Conservation (phyloP, 2,797 vertebrate species). For the Acrossocheilus fasciatus region DNA sequence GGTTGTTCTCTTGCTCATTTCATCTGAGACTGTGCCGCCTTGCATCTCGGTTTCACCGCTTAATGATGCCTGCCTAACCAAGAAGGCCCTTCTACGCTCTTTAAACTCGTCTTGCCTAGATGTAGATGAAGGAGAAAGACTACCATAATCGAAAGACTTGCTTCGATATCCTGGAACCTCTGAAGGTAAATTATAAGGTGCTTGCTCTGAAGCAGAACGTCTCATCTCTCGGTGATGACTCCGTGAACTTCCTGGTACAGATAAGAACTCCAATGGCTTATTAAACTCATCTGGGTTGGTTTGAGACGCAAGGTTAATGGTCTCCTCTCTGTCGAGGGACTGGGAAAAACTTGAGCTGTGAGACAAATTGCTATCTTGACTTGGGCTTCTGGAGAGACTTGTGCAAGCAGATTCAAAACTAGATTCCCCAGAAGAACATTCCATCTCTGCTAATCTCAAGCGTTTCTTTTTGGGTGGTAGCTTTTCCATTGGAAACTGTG, state of each 20-base stretch:
- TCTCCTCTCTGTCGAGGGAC: conserved; percentile 94
- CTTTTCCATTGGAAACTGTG: conserved; percentile 97
- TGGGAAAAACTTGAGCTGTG: conserved; percentile 96
- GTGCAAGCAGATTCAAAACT: conserved; percentile 99
- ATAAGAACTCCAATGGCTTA: conserved; percentile 92
- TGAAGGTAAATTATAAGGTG: conserved; percentile 89
- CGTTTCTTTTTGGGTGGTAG: conserved; percentile 99
- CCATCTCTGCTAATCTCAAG: conserved; percentile 93
- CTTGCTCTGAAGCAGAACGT: conserved; percentile 97
- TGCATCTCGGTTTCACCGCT: conserved; percentile 91
- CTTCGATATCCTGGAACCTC: conserved; percentile 94
- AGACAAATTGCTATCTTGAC: conserved; percentile 98
- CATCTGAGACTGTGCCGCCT: conserved; percentile 74
- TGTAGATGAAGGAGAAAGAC: conserved; percentile 85
- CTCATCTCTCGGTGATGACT: conserved; percentile 98
- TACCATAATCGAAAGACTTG: conserved; percentile 98
- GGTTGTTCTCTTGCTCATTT: conserved; percentile 75
- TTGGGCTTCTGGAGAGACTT: conserved; percentile 96
- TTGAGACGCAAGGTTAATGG: conserved; percentile 81
- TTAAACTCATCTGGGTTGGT: conserved; percentile 89
- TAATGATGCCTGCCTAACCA: conserved; percentile 95
- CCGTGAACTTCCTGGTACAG: conserved; percentile 91
- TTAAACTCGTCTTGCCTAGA: conserved; percentile 79
- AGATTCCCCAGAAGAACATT: conserved; percentile 97
- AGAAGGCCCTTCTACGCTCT: conserved; percentile 91